phyloP scores from a whole-genome alignment of 2,113 vertebrate species.

The Etheostoma cragini region DNA sequence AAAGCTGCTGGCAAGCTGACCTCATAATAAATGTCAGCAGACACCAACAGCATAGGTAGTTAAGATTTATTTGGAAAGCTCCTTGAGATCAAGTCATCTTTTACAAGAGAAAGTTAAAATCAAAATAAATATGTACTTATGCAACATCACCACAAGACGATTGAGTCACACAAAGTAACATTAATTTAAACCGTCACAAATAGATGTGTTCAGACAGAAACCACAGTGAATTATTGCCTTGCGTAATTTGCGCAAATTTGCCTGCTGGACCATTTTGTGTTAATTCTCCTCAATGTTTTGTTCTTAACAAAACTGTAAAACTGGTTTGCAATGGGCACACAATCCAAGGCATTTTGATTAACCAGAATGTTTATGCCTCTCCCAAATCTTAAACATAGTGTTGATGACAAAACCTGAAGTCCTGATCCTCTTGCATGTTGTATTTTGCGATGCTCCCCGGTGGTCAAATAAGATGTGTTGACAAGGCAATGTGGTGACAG shows the following conservation, averaged over 20 bases:
- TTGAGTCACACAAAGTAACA: background rate
- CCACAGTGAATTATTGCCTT: no score
- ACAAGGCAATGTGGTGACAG: conserved; percentile 11
- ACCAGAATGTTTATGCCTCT: background rate
- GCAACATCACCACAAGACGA: background rate
- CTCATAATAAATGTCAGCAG: background rate
- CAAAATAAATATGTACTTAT: background rate
- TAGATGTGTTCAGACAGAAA: background rate
- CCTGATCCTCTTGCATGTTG: conserved; percentile 1
- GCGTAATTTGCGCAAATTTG: no score
- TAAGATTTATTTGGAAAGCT: background rate
- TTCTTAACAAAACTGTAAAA: no score
- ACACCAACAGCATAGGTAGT: background rate
- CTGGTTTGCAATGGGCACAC: no score
- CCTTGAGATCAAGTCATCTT: background rate
- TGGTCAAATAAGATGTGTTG: conserved; percentile 14
- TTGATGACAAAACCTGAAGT: background rate
- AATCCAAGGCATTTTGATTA: background rate
- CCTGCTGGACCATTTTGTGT: no score
- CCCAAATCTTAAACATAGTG: background rate
- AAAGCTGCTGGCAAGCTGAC: background rate
- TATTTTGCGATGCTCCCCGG: conserved; percentile 24
- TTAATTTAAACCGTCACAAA: background rate
- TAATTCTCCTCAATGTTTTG: no score
- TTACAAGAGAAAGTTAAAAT: background rate